Conservation (phyloP, 2,113 vertebrate species). For the Pangasianodon gigas region DNA sequence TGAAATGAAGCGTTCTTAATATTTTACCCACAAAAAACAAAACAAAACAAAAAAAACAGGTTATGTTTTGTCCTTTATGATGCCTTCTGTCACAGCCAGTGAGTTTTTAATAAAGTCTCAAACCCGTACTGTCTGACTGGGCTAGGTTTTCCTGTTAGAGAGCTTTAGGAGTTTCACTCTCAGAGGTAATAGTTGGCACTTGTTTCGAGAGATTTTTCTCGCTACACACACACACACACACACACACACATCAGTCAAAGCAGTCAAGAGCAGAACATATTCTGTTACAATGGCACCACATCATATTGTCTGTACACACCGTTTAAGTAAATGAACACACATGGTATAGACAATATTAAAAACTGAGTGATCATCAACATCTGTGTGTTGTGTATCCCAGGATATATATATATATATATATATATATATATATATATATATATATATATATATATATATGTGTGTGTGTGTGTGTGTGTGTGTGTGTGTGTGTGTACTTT, state of each 20-base stretch:
- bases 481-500: too few species aligned
- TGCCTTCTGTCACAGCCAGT: background rate
- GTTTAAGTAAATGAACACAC: background rate
- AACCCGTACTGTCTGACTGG: background rate
- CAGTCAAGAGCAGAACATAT: background rate
- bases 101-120: background rate
- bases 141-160: background rate
- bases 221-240: background rate
- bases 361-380: background rate
- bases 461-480: too few species aligned
- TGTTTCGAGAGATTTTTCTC: background rate
- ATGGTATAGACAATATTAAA: background rate
- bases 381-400: background rate
- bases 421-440: too few species aligned
- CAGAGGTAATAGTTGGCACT: conserved; percentile 2
- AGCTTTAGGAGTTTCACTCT: background rate
- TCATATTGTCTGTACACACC: background rate
- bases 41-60: background rate
- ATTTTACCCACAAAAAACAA: background rate
- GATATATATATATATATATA: too few species aligned
- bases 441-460: too few species aligned
- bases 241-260: background rate
- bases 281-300: background rate
- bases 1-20: background rate
- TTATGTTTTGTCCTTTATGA: background rate